Base-by-base conservation (phyloP, 37 sponge, comb jelly and placozoan genomes). In the Chondrosia reniformis region DNA sequence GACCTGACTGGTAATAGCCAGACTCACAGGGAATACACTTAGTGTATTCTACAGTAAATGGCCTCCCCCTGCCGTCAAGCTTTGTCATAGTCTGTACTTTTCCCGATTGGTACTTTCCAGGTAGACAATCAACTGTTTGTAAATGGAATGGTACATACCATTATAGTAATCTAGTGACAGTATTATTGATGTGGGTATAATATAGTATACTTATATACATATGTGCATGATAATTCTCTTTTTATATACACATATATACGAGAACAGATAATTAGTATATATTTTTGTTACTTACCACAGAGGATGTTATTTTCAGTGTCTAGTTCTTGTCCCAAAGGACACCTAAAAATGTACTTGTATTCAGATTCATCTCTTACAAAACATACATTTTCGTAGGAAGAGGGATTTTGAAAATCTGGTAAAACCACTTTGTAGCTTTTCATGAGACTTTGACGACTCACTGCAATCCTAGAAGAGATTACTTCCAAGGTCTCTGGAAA, bases 361-460 rank as follows among this genome's bases (percentile, higher is more conserved):
- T 66, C 67, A 7, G 67, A 66, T 19, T 21, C 30, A 66, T 31
- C 38, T 19, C 9, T 8, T 4, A 66, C 67, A 34, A 37, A 8
- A 31, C 67, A 66, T 40, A 66, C 67, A 36, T 66, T 31, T 66
- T 36, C 36, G 67, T 66, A 66, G 32, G 67, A 37, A 17, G 67
- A 66, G 67, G 39, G 32, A 19, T 66, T 22, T 66, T 5, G 19
- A 34, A 66, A 40, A 34, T 37, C 36, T 19, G 22, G 39, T 6
- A 30, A 21, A 5, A 66, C 21, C 38, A 8, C 36, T 40, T 66
- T 40, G 32, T 66, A 37, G 36, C 9, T 34, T 37, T 21, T 66
- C 67, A 66, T 66, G 5, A 66, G 67, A 5, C 13, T 17, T 37
- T 40, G 67, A 31, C 67, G 67, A 40, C 67, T 66, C 7, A 19